Conservation (phyloP, 2,113 vertebrate species). For the Solenodon paradoxus region DNA sequence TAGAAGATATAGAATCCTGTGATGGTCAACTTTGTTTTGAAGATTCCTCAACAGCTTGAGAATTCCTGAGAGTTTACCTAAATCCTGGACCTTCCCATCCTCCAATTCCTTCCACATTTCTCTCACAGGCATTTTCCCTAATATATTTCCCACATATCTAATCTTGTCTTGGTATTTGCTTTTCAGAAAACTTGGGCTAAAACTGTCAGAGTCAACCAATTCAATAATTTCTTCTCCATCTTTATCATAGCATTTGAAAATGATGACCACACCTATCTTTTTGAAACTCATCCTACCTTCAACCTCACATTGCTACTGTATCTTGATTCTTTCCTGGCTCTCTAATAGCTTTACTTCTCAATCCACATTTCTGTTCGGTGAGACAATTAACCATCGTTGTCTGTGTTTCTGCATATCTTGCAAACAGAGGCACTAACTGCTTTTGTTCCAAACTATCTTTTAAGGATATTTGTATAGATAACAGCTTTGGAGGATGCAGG, state of each 20-base stretch:
- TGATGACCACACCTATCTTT: not conserved
- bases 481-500: not conserved
- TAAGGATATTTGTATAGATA: not conserved
- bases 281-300: not conserved
- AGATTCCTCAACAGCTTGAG: not conserved
- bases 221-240: not conserved
- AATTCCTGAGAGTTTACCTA: not conserved
- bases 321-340: not conserved
- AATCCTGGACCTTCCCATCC: not conserved
- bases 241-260: not conserved
- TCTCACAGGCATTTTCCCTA: not conserved
- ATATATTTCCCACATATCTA: not conserved
- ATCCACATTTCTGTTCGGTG: not conserved
- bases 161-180: too few relatives aligned
- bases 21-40: not conserved
- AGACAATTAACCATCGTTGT: not conserved
- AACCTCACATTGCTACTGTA: not conserved
- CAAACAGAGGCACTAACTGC: too few relatives aligned
- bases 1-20: not conserved
- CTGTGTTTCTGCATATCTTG: not conserved
- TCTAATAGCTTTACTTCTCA: not conserved
- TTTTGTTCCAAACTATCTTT: too few relatives aligned
- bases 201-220: not conserved
- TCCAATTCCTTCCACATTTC: not conserved
- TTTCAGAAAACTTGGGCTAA: not conserved